A percentile compares a stretch with the other conserved stretches of the same genome.
These are phyloP conservation scores for Rhynchonycteris naso DNA, from an alignment of 2,797 vertebrate genomes.

Conservation along the genomic window DNA sequence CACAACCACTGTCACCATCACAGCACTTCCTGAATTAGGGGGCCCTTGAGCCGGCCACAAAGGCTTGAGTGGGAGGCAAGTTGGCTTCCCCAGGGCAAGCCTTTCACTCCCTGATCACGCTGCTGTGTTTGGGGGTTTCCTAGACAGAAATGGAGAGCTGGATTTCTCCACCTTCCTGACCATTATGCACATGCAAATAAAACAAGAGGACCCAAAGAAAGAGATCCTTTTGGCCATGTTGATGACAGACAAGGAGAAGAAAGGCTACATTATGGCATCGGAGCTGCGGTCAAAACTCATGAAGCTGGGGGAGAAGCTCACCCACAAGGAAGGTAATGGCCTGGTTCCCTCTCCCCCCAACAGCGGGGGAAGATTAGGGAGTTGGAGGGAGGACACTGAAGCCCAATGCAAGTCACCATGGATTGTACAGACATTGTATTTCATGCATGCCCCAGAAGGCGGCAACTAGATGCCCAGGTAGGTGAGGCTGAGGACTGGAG, in stretches of 20 bases:
- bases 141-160: slow-evolving; percentile 90
- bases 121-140: neutral
- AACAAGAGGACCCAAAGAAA: slow-evolving; percentile 94
- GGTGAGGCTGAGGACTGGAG: neutral
- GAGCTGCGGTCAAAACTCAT: slow-evolving; percentile 95
- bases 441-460: neutral
- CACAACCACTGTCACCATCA: neutral
- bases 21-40: neutral
- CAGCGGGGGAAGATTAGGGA: neutral
- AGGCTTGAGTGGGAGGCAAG: neutral
- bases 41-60: neutral
- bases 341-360: neutral
- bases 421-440: fast-evolving
- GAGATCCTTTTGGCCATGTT: slow-evolving; percentile 95
- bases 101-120: neutral
- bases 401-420: no score
- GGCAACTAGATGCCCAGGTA: neutral
- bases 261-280: slow-evolving; percentile 88
- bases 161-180: slow-evolving; percentile 97
- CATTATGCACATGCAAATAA: slow-evolving; percentile 95
- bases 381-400: neutral
- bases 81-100: neutral
- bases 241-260: slow-evolving; percentile 95
- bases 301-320: slow-evolving; percentile 94
- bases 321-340: slow-evolving; percentile 92